These are phyloP conservation scores for Flabesymbios commensalis DNA, from an alignment of 2,888 invertebrate species.

Conservation along the genomic window DNA sequence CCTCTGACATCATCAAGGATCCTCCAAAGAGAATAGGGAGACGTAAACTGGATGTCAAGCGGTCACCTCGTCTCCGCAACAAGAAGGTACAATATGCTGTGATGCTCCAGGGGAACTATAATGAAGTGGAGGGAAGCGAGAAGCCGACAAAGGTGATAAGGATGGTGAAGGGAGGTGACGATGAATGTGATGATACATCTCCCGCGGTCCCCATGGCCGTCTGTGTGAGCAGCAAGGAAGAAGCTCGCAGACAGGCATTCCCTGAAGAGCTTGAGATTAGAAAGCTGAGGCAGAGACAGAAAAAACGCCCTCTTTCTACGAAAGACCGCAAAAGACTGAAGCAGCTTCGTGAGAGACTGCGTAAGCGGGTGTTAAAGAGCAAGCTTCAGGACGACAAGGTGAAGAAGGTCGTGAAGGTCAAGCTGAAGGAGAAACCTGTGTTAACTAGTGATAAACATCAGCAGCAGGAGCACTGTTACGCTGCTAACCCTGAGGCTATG, in stretches of 20 bases:
- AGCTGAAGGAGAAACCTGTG: not conserved
- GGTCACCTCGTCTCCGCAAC: constrained; percentile 42
- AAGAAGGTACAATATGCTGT: constrained; percentile 55
- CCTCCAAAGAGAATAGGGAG: no score
- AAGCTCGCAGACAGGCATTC: not conserved
- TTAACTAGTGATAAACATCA: constrained; percentile 5
- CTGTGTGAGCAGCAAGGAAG: not conserved
- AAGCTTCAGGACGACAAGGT: not conserved
- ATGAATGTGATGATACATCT: not conserved
- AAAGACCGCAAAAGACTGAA: not conserved
- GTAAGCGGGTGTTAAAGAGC: not conserved
- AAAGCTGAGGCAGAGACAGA: constrained; percentile 11
- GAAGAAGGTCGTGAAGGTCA: constrained; percentile 1
- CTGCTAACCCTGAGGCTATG: not conserved
- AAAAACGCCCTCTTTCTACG: not conserved
- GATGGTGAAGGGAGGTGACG: not conserved
- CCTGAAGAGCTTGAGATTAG: constrained; percentile 22
- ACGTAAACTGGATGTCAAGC: no score
- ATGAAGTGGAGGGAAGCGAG: not conserved
- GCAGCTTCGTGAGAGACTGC: not conserved
- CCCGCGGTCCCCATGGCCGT: not conserved
- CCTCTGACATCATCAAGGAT: no score
- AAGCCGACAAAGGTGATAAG: not conserved
- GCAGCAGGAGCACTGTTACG: constrained; percentile 26
- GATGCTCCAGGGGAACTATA: constrained; percentile 42